Evolutionary conservation across 2,888 invertebrate genomes (phyloP).

Genomic region (Noctua pronuba): DNA sequence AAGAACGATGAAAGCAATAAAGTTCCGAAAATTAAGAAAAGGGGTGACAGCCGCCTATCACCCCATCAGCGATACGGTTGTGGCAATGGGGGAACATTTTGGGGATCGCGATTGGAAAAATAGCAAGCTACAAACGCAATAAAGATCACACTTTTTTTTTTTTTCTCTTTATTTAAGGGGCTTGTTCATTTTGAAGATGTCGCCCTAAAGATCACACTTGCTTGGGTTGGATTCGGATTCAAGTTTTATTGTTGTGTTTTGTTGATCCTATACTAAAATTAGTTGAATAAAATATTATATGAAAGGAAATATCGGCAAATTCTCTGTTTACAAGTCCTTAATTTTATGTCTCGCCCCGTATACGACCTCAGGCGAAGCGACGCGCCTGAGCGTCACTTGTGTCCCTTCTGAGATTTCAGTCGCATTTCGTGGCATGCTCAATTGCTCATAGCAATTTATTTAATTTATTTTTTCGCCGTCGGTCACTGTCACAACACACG

Average conservation of each 20-base stretch:
- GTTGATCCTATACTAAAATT: background rate
- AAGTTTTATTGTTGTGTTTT: slow-evolving; percentile 9
- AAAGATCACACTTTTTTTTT: slow-evolving; percentile 18
- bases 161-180: too few species aligned
- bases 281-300: too few species aligned
- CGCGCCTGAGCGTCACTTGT: background rate
- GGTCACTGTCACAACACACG: background rate
- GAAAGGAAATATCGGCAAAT: too few species aligned
- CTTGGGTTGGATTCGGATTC: background rate
- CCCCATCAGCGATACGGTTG: slow-evolving; percentile 41
- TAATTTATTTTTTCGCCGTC: background rate
- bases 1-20: slow-evolving; percentile 16
- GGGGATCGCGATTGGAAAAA: slow-evolving; percentile 36
- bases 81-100: slow-evolving; percentile 36
- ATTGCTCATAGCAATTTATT: background rate
- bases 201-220: slow-evolving; percentile 22
- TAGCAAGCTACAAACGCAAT: slow-evolving; percentile 34
- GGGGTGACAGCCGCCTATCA: slow-evolving; percentile 33
- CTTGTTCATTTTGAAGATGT: too few species aligned
- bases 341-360: background rate
- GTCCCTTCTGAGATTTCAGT: background rate
- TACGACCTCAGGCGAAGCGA: background rate
- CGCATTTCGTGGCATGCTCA: background rate
- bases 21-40: slow-evolving; percentile 51
- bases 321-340: background rate